Percentiles rank a stretch among this genome's conserved stretches.
Conservation (phyloP, 2,888 invertebrate genomes). For the Ornithoptera alexandrae region DNA sequence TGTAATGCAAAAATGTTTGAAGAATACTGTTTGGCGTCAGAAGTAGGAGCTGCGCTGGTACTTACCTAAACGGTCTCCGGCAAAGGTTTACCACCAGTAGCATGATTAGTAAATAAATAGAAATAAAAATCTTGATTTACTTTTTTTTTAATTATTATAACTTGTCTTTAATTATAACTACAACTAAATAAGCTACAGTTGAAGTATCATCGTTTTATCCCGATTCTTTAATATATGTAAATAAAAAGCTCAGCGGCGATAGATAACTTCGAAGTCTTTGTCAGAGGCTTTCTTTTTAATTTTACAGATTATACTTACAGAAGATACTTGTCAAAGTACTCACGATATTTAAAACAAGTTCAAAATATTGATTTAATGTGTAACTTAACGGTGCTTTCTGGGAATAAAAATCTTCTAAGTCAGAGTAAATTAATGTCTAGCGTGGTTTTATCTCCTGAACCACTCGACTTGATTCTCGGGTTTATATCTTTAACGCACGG, state of each 20-base stretch:
- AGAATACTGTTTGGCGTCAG: too few relatives aligned
- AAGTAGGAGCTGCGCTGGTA: too few relatives aligned
- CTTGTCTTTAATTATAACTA: neutral
- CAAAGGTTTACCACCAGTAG: too few relatives aligned
- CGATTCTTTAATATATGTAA: neutral
- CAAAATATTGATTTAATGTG: neutral
- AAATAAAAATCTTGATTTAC: too few relatives aligned
- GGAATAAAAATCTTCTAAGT: slow-evolving; percentile 1
- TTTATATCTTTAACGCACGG: neutral
- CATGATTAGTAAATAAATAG: too few relatives aligned
- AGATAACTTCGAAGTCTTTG: neutral
- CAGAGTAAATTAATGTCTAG: neutral
- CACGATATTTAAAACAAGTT: neutral
- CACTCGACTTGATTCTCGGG: neutral
- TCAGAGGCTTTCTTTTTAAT: neutral
- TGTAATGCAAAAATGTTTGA: too few relatives aligned
- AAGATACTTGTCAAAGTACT: too few relatives aligned
- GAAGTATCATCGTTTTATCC: neutral
- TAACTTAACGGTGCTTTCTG: neutral
- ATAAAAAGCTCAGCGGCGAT: neutral
- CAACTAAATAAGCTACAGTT: neutral
- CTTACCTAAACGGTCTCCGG: too few relatives aligned
- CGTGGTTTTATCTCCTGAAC: neutral
- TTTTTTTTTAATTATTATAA: neutral
- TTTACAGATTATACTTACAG: neutral